Base-by-base conservation (phyloP, 2,888 invertebrate species). In the Augochlorella aurata region DNA sequence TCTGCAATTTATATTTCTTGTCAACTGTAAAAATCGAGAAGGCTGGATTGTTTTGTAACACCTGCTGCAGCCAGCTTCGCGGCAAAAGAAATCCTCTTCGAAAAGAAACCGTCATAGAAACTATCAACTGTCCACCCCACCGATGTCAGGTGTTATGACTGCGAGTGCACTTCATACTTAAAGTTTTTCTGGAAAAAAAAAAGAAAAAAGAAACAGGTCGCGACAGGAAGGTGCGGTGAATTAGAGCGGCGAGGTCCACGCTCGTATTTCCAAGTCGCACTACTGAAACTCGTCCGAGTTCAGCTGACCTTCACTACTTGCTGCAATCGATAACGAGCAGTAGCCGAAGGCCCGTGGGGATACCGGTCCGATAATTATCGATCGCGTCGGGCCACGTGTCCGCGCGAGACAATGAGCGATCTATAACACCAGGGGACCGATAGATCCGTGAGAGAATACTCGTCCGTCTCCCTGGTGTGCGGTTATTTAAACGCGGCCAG, bases 221-320 rank as follows among this genome's bases (percentile, higher is more conserved):
- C 38, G 16, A 10, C 58, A 16, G 2, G 16, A 24, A 58, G 58
- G 24, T 29, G 58, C 58, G 58, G 16, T 29, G 58, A 58, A 58
- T 38, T 63, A 63, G 29, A 63, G 63, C 29, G 38, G 63, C 38
- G 63, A 63, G 63, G 63, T 63, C 72, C 75, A 77, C 73, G 61
- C 47, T 67, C 66, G 66, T 75, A 70, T 72, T 72, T 77, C 66
- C 76, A 29, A 76, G 76, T 85, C 69, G 67, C 74, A 79, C 81
- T 85, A 83, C 81, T 85, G 83, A 81, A 78, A 73, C 70, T 79
- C 50, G 81, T 61, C 79, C 49, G 85, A 77, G 75, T 71, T 72
- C 66, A n/a, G 71, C 67, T 79, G 85, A 86, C 85, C 81, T 85
- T 83, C 79, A 79, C 83, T 83, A 83, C 83, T 86, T 81, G 71